These are phyloP conservation scores for Aphaenogaster floridana DNA, from an alignment of 1,140 invertebrate genomes.

Conservation along the genomic window DNA sequence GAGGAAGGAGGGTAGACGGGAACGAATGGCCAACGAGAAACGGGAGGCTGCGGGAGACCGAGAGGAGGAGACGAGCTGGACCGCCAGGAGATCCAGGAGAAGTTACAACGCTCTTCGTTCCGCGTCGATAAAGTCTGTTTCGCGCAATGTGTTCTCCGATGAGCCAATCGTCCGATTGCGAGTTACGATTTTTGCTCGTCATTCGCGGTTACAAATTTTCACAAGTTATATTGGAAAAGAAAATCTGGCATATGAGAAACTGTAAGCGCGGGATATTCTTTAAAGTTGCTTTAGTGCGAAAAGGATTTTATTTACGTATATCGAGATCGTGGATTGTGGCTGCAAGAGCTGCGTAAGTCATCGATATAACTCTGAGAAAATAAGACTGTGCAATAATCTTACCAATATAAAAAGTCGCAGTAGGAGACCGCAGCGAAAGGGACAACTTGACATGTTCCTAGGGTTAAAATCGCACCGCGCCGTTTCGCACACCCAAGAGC, in stretches of 20 bases:
- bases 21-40: neutral
- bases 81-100: constrained; percentile 44
- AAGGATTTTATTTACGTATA: neutral
- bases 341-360: neutral
- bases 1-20: neutral
- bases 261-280: neutral
- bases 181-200: neutral
- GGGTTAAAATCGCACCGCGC: constrained; percentile 32
- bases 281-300: neutral
- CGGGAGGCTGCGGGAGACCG: constrained; percentile 18
- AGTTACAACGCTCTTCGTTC: neutral
- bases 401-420: neutral
- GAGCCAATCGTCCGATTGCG: neutral
- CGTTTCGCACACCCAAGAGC: constrained; percentile 33
- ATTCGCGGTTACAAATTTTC: neutral
- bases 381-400: neutral
- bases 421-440: neutral
- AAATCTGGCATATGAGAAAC: neutral
- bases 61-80: constrained; percentile 9
- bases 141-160: constrained; percentile 6
- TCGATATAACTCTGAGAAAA: neutral
- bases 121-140: neutral
- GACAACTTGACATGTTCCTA: neutral
- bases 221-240: neutral
- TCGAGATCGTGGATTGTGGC: neutral